Conservation (phyloP, 2,113 vertebrate genomes). For the Cyphomyrus plagiostoma region DNA sequence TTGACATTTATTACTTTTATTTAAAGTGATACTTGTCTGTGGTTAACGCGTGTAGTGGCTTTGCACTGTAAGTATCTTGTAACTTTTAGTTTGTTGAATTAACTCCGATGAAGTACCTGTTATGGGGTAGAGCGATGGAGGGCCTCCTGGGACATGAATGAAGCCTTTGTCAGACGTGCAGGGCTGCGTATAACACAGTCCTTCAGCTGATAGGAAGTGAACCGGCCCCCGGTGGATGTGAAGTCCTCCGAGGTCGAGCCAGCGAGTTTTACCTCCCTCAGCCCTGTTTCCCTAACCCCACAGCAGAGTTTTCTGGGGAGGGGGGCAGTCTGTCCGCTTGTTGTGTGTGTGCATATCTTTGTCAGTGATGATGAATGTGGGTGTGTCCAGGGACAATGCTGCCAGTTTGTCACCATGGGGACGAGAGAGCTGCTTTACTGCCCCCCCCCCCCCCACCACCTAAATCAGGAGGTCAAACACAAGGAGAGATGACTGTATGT, state of each 20-base stretch:
- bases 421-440: background rate
- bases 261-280: background rate
- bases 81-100: background rate
- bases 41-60: background rate
- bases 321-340: slow-evolving; percentile 8
- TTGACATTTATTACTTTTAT: background rate
- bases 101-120: background rate
- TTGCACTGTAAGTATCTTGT: background rate
- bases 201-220: background rate
- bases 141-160: background rate
- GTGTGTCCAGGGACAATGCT: slow-evolving; percentile 31
- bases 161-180: background rate
- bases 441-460: background rate
- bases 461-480: slow-evolving; percentile 1
- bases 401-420: slow-evolving; percentile 24
- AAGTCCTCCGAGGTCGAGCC: background rate
- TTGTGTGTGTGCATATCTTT: slow-evolving; percentile 23
- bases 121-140: background rate
- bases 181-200: background rate
- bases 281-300: background rate
- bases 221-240: background rate
- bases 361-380: slow-evolving; percentile 27
- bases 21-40: background rate
- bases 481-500: slow-evolving; percentile 6
- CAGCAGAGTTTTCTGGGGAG: slow-evolving; percentile 11